Base-by-base conservation (phyloP, 2,113 vertebrate species). In the Thalassoma bifasciatum region DNA sequence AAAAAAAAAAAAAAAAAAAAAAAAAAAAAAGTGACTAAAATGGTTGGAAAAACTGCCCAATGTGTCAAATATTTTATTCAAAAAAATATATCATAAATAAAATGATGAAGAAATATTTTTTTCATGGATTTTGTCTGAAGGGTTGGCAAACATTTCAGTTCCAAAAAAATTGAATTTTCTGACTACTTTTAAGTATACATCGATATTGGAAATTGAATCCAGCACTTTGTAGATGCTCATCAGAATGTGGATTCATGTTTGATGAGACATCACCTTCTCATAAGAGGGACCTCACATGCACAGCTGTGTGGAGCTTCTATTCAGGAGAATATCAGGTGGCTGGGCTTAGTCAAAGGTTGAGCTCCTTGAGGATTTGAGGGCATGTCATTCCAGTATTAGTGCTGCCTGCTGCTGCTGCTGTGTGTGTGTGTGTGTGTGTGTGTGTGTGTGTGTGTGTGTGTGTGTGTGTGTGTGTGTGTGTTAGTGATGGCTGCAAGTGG, bases 401-500 rank as follows among this genome's bases (percentile, higher is more conserved):
- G 17, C n/a, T 40, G n/a, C n/a, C n/a, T n/a, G 19, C 16, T 14
- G 16, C 38, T 64, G 52, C 66, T 53, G 56, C 6, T 3, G 30
- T 30, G 30, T 30, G 30, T 30, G 30, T 30, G 6, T 4, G 30
- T 64, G 40, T 67, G 42, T 66, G 1, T 26, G 14, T 67, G 54
- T 61, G 66, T 42, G 63, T 63, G 14, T 67, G 54, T 61, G 66
- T 42, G 63, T 63, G 71, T 68, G 38, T 47, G 1, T 26, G 14
- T 67, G 54, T 61, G 66, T 42, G 63, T 63, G 14, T 67, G 54
- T 61, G 66, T 42, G 63, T 63, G 71, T 68, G 63, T 73, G 70
- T 36, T 60, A 50, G 56, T 37, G 56, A n/a, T 37, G 56, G 8
- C 14, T 37, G 56, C 19, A 8, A 46, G 46, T 49, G 19, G 30